Evolutionary conservation across 2,888 invertebrate species (phyloP).

Genomic region (Formica aserva): DNA sequence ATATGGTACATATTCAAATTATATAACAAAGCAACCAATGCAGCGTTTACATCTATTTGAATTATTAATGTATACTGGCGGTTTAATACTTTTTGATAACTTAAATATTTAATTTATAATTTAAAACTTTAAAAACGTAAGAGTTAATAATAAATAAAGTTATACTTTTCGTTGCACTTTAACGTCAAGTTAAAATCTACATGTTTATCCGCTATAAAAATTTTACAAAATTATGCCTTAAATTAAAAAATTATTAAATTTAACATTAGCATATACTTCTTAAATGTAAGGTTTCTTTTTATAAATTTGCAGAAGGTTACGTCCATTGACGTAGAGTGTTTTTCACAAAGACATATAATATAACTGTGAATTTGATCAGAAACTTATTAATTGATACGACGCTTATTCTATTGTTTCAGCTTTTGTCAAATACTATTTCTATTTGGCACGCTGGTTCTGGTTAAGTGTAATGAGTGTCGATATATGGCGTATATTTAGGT

Average conservation of each 20-base stretch:
- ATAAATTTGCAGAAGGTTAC: neutral
- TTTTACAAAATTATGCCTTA: neutral
- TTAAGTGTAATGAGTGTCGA: constrained; percentile 95
- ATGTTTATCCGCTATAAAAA: neutral
- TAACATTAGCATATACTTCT: neutral
- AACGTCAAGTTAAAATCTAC: neutral
- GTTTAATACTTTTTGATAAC: neutral
- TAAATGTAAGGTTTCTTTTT: neutral
- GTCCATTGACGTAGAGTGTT: neutral
- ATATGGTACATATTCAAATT: constrained; percentile 69
- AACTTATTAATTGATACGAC: neutral
- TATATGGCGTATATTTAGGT: constrained; percentile 94
- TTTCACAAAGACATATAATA: neutral
- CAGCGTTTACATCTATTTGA: neutral
- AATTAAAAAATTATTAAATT: neutral
- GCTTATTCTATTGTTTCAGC: constrained; percentile 87
- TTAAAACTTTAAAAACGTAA: too few species aligned
- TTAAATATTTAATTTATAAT: too few species aligned
- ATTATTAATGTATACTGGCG: neutral
- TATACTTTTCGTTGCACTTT: neutral
- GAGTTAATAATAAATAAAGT: neutral
- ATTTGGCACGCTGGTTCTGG: constrained; percentile 94
- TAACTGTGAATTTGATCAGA: neutral
- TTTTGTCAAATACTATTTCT: constrained; percentile 90
- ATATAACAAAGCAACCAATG: neutral